Evolutionary conservation across 1,140 invertebrate genomes (phyloP).

Genomic region (Drosophila teissieri): DNA sequence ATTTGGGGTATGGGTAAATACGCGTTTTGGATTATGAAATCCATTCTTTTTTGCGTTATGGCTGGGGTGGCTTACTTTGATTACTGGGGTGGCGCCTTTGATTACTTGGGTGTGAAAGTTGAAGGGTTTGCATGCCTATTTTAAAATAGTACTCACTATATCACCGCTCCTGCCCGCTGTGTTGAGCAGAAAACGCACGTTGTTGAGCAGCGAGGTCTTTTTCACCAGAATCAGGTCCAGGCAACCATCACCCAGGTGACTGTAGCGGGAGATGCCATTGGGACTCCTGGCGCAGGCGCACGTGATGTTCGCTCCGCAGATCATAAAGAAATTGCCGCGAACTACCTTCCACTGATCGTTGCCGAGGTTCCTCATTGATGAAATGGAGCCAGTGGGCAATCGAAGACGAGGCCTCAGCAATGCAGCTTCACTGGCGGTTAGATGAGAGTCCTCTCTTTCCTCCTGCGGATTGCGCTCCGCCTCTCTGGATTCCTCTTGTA

Average conservation of each 20-base stretch:
- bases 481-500: conserved; percentile 51
- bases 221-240: conserved; percentile 91
- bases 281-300: conserved; percentile 91
- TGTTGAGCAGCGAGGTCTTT: conserved; percentile 90
- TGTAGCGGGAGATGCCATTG: conserved; percentile 91
- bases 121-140: no score
- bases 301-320: conserved; percentile 92
- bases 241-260: conserved; percentile 93
- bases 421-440: conserved; percentile 45
- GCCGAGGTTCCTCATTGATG: conserved; percentile 35
- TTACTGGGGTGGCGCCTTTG: no score
- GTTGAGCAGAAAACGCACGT: conserved; percentile 89
- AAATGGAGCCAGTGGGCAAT: conserved; percentile 28
- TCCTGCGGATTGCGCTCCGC: conserved; percentile 53
- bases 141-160: conserved; percentile 85
- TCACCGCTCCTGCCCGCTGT: conserved; percentile 87
- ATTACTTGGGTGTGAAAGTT: background rate
- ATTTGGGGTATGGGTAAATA: no score
- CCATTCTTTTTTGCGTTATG: no score
- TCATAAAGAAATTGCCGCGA: conserved; percentile 91
- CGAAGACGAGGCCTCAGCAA: conserved; percentile 46
- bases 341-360: conserved; percentile 87
- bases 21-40: no score
- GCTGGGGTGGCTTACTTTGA: no score
- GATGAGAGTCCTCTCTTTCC: conserved; percentile 7